These are phyloP conservation scores for Spinus olivaceus DNA, from an alignment of 2,797 vertebrate species.

Conservation along the genomic window DNA sequence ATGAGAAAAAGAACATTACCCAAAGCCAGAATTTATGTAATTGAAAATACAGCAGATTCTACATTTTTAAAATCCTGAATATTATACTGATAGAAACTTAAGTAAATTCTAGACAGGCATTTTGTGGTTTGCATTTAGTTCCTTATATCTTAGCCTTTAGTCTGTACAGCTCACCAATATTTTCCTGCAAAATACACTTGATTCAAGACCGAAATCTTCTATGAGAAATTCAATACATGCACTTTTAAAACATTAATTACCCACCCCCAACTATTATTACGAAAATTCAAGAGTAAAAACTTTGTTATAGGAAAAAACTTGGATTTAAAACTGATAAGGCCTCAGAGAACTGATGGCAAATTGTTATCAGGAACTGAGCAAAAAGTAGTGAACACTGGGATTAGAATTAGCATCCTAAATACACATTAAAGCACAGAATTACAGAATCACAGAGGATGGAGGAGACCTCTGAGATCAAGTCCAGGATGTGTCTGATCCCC, in stretches of 20 bases:
- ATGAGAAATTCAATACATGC: background rate
- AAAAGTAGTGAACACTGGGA: background rate
- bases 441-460: background rate
- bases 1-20: background rate
- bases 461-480: background rate
- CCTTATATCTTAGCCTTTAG: background rate
- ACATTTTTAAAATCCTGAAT: background rate
- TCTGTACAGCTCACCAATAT: background rate
- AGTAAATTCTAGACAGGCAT: background rate
- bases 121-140: background rate
- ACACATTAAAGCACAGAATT: background rate
- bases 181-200: background rate
- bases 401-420: background rate
- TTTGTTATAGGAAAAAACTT: background rate
- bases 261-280: fast-evolving
- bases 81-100: background rate
- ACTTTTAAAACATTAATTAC: background rate
- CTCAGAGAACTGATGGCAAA: background rate
- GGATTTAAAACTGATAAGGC: background rate
- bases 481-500: too few relatives aligned
- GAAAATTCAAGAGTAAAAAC: background rate
- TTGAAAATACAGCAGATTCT: background rate
- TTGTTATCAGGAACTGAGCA: background rate
- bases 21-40: background rate
- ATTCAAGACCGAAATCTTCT: background rate